A percentile compares a stretch with the other conserved stretches of the same genome.
Conservation (phyloP, 1,140 invertebrate genomes). For the Tyrophagus putrescentiae region DNA sequence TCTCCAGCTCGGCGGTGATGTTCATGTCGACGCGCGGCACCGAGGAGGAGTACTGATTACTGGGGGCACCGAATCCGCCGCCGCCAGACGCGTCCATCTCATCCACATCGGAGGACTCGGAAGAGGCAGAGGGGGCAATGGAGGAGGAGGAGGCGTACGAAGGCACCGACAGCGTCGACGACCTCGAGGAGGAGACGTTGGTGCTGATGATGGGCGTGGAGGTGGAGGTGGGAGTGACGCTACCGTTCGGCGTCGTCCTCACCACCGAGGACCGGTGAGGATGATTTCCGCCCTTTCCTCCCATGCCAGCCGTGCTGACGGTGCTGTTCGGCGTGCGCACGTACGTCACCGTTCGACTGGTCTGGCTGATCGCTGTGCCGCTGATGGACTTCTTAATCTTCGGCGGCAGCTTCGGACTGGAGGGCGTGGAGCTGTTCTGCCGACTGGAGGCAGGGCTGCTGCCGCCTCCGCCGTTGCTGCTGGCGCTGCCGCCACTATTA, state of each 20-base stretch:
- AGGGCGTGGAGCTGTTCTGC: conserved; percentile 27
- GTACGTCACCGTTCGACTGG: neutral
- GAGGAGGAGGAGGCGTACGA: conserved; percentile 40
- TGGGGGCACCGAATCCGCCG: no score
- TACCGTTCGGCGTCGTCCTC: neutral
- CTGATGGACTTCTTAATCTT: conserved; percentile 21
- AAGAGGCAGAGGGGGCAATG: conserved; percentile 36
- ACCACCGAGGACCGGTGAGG: neutral
- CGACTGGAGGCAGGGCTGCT: neutral
- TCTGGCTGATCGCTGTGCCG: neutral
- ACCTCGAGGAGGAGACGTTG: neutral
- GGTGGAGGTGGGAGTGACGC: neutral
- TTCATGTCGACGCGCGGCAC: neutral
- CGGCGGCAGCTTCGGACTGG: conserved; percentile 26
- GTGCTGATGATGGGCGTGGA: neutral
- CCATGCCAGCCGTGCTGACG: neutral
- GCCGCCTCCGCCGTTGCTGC: neutral
- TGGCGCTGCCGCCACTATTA: neutral
- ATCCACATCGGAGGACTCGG: conserved; percentile 28
- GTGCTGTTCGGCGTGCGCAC: conserved; percentile 4
- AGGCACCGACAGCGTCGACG: conserved; percentile 29
- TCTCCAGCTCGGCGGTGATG: neutral
- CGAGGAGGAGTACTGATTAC: neutral
- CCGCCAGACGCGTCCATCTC: neutral
- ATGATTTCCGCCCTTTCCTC: neutral